Conservation (phyloP, 1,140 invertebrate species). For the Sminthurides bifidus region DNA sequence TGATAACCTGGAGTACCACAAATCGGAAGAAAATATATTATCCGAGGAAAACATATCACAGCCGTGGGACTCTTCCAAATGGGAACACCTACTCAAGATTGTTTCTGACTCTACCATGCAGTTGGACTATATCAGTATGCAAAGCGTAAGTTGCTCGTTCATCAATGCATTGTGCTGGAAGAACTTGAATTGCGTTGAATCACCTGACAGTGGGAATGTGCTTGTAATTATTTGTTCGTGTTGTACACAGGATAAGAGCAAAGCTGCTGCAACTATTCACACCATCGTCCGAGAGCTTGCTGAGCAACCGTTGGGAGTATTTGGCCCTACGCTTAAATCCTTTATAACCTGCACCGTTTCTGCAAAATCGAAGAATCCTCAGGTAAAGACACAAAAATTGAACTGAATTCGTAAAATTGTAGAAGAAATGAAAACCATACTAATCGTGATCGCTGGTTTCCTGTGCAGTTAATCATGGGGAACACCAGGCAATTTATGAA, state of each 20-base stretch:
- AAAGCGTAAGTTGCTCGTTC: not conserved
- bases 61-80: conserved; percentile 30
- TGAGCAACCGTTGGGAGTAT: conserved; percentile 26
- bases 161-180: no score
- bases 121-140: conserved; percentile 19
- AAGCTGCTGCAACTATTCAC: conserved; percentile 21
- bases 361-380: conserved; percentile 27
- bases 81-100: conserved; percentile 20
- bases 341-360: conserved; percentile 30
- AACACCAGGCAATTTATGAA: conserved; percentile 29
- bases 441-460: not conserved
- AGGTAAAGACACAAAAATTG: conserved; percentile 11
- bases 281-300: conserved; percentile 23
- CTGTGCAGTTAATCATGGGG: conserved; percentile 28
- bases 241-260: conserved; percentile 16
- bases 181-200: not conserved
- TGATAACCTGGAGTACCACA: conserved; percentile 27
- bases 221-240: not conserved
- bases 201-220: conserved; percentile 18
- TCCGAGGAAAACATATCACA: conserved; percentile 22
- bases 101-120: conserved; percentile 30
- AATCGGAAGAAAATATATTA: conserved; percentile 8
- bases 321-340: conserved; percentile 30
- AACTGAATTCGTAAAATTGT: not conserved
- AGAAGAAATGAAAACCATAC: not conserved